These are phyloP conservation scores for Takifugu bimaculatus DNA, from an alignment of 2,113 vertebrate species.

Conservation along the genomic window DNA sequence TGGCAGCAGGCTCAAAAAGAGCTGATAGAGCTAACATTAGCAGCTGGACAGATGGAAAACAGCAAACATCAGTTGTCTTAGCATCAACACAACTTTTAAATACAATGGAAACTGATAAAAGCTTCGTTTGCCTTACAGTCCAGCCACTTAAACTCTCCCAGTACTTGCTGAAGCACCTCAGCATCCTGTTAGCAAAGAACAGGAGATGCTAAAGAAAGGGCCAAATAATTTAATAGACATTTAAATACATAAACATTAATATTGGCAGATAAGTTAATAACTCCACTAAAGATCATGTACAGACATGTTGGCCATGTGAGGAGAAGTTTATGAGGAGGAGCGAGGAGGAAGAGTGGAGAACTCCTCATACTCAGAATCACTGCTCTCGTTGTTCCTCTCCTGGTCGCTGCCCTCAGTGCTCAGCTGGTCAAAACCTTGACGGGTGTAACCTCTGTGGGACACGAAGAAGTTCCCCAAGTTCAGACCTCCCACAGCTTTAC, in stretches of 20 bases:
- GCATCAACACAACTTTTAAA: no score
- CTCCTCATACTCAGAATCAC: conserved; percentile 90
- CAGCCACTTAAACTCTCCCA: no score
- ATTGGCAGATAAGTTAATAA: not conserved
- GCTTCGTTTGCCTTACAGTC: no score
- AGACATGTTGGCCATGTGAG: conserved; percentile 26
- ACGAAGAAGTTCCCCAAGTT: conserved; percentile 97
- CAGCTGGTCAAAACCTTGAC: conserved; percentile 93
- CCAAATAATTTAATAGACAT: no score
- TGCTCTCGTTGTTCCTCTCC: conserved; percentile 88
- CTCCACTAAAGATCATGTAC: not conserved
- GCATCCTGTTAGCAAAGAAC: no score
- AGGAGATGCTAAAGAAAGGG: no score
- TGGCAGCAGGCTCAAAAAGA: no score
- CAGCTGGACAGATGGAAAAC: no score
- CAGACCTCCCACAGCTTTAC: conserved; percentile 83
- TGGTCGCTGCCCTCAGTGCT: conserved; percentile 96
- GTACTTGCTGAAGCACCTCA: no score
- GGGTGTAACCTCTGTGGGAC: conserved; percentile 87
- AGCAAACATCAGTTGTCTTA: no score
- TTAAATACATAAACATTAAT: no score
- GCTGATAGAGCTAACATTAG: not conserved
- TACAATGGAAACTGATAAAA: no score
- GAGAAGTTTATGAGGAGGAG: conserved; percentile 38
- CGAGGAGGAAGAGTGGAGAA: conserved; percentile 78